Evolutionary conservation across 2,888 invertebrate species (phyloP).

Genomic region (Glomeris marginata): DNA sequence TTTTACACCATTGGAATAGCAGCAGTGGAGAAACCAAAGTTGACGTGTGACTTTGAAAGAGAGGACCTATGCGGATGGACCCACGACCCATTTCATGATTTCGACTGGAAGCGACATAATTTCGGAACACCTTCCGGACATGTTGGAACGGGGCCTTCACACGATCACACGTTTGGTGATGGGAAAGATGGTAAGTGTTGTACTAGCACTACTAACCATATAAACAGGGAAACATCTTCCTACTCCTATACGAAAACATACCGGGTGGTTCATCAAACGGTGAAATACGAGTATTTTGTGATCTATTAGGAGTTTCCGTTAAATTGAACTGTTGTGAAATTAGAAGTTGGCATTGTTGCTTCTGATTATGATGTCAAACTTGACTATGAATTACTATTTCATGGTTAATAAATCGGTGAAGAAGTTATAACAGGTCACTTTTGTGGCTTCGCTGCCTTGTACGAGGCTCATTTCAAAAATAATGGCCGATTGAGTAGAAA

Average conservation of each 20-base stretch:
- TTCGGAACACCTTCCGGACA: slow-evolving; percentile 46
- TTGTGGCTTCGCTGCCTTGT: no score
- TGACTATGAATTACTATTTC: not conserved
- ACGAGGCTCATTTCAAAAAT: no score
- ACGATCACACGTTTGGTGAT: slow-evolving; percentile 55
- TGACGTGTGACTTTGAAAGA: slow-evolving; percentile 51
- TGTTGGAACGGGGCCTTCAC: slow-evolving; percentile 53
- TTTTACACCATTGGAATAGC: slow-evolving; percentile 23
- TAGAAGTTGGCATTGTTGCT: no score
- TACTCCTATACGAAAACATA: no score
- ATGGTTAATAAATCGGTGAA: not conserved
- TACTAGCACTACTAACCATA: no score
- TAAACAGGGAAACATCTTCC: no score
- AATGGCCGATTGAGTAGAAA: no score
- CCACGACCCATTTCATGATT: slow-evolving; percentile 50
- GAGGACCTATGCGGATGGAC: slow-evolving; percentile 60
- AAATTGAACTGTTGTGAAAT: no score
- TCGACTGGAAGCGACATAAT: slow-evolving; percentile 55
- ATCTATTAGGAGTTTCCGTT: no score
- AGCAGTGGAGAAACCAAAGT: slow-evolving; percentile 28
- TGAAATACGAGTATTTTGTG: no score
- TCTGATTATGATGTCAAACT: not conserved
- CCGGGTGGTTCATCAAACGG: no score
- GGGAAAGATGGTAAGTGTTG: slow-evolving; percentile 33
- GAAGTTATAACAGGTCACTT: no score